These are phyloP conservation scores for Cinclus mexicanus DNA, from an alignment of 2,113 vertebrate genomes.

Conservation along the genomic window DNA sequence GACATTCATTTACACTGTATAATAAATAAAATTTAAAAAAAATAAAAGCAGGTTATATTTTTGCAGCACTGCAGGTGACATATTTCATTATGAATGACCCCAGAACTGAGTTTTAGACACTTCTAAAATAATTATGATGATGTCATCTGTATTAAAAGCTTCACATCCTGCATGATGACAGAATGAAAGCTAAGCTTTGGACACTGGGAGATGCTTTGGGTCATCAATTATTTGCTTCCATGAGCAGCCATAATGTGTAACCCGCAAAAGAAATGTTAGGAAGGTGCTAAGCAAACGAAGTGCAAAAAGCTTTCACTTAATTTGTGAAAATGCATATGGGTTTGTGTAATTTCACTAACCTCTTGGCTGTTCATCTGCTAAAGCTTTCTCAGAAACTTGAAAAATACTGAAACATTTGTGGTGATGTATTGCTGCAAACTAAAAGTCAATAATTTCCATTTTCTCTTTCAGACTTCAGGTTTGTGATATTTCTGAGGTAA, in stretches of 20 bases:
- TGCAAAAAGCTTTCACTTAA: not conserved
- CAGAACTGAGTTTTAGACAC: not conserved
- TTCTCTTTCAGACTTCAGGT: not conserved
- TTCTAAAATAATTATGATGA: not conserved
- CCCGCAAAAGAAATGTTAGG: not conserved
- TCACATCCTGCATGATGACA: not conserved
- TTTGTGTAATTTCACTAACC: not conserved
- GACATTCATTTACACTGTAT: not conserved
- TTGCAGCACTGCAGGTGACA: not conserved
- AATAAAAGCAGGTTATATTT: not conserved
- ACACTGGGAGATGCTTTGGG: not conserved
- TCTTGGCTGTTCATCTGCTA: not conserved
- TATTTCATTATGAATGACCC: not conserved
- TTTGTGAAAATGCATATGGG: not conserved
- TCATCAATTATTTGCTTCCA: not conserved
- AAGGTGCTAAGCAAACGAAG: slow-evolving; percentile 3
- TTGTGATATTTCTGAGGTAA: not conserved
- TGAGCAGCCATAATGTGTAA: not conserved
- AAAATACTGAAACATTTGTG: not conserved
- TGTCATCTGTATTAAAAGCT: not conserved
- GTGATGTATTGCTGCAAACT: not conserved
- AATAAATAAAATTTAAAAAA: not conserved
- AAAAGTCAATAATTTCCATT: not conserved
- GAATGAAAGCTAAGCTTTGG: not conserved
- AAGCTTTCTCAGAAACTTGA: not conserved